Evolutionary conservation across 2,888 invertebrate species (phyloP), one percentile per base, ranked within the genome.

Genomic region (Drosophila diplacantha): DNA sequence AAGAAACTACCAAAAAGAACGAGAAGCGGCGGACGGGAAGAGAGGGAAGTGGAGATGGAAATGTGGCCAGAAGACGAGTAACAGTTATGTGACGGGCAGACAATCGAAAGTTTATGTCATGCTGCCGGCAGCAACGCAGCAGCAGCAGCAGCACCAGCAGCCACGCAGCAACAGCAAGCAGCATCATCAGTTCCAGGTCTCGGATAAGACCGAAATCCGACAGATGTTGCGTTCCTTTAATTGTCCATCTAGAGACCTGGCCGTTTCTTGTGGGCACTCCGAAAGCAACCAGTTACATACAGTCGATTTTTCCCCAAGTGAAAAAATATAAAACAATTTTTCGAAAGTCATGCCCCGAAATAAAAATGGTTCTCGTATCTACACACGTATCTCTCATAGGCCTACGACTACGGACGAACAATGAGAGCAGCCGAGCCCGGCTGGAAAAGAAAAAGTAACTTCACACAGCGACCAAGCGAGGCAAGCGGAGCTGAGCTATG

Each of bases 51-150:
- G 52, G 35, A 49, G 47, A 53, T 50, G 34, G 58, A 35, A 20
- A 58, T 60, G 60, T 55, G 59, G 60, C 65, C 65, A 65, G 62
- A 70, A 43, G 63, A 41, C 52, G 59, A 53, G 68, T 53, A 69
- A 72, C 69, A 66, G 72, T 72, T 72, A 72, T 72, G 71, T 70
- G 73, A 73, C 63, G 63, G 75, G 59, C 81, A 77, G 82, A 84
- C 83, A 83, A 83, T 83, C 83, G 83, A 83, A 83, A 83, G 83
- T 83, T 83, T 83, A 83, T 81, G 79, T 78, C 81, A 77, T 81
- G 71, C 61, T 65, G 69, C 46, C 49, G 60, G 37, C 69, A 68
- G 66, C 60, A 59, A 59, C 59, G 69, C 51, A 39, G 43, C 51
- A 69, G 63, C 71, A 70, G 32, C 69, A 59, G 11, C 46, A 41